phyloP scores from a whole-genome alignment of 35 echinoderm and acorn worm species.

The Heliocidaris erythrogramma region DNA sequence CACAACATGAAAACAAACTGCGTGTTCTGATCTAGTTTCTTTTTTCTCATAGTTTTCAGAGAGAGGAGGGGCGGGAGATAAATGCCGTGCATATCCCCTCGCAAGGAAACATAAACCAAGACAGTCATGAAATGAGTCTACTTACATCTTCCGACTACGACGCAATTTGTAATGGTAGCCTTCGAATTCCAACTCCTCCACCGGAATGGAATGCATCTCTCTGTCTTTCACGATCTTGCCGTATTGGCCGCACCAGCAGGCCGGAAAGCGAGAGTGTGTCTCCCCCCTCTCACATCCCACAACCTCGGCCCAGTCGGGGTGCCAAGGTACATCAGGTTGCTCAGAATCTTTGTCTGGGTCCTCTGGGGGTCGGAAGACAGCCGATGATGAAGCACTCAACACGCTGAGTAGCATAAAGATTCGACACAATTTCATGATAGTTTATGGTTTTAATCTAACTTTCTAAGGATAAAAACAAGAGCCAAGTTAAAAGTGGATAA shows the following conservation, averaged over 20 bases:
- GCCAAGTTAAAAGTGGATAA: too few species aligned
- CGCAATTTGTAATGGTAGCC: neutral
- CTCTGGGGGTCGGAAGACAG: neutral
- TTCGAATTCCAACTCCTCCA: neutral
- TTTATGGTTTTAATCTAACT: neutral
- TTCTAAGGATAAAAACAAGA: too few species aligned
- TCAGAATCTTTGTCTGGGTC: neutral
- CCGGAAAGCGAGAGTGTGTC: slow-evolving; percentile 4
- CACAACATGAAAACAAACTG: too few species aligned
- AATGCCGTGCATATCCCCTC: too few species aligned
- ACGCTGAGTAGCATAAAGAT: neutral
- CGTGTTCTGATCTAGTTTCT: too few species aligned
- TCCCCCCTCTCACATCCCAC: neutral
- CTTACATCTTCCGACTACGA: neutral
- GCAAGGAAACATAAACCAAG: too few species aligned
- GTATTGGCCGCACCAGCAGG: neutral
- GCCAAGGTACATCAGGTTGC: neutral
- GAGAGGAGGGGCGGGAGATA: too few species aligned
- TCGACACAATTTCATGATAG: neutral
- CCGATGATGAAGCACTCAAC: neutral
- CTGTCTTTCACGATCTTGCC: neutral
- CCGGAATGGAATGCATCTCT: neutral
- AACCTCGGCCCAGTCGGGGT: neutral
- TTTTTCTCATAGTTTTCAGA: too few species aligned
- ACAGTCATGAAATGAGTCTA: neutral